Evolutionary conservation across 1,140 invertebrate species (phyloP).

Genomic region (Nebria ingens): DNA sequence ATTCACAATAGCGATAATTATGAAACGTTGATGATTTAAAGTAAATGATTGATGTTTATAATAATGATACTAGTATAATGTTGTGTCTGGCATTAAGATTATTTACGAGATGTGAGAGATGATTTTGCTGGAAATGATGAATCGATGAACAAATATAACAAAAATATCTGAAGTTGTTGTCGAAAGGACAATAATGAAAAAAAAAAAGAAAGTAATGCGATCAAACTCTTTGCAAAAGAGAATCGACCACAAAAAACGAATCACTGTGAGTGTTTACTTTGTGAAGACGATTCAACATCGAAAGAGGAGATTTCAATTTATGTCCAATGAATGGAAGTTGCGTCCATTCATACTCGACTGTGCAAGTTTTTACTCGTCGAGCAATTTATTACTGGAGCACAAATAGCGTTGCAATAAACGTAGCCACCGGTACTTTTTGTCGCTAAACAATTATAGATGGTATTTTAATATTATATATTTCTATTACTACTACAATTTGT

Average conservation of each 20-base stretch:
- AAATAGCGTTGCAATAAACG: constrained; percentile 3
- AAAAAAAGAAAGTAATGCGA: neutral
- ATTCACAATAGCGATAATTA: too few species aligned
- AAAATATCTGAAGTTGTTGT: too few species aligned
- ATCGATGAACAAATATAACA: too few species aligned
- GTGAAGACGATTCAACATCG: constrained; percentile 6
- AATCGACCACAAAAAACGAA: constrained; percentile 4
- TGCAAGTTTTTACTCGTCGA: constrained; percentile 5
- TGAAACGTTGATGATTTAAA: too few species aligned
- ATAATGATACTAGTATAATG: too few species aligned
- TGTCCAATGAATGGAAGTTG: constrained; percentile 3
- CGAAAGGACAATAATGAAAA: neutral
- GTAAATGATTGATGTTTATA: too few species aligned
- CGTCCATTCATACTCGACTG: constrained; percentile 1
- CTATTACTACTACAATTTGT: too few species aligned
- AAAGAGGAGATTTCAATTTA: constrained; percentile 9
- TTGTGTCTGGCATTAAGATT: too few species aligned
- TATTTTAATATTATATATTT: too few species aligned
- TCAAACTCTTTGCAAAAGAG: neutral
- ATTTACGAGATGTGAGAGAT: too few species aligned
- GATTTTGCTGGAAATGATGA: too few species aligned
- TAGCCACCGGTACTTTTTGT: neutral
- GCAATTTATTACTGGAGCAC: constrained; percentile 6
- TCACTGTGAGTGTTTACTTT: constrained; percentile 1
- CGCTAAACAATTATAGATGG: too few species aligned